Evolutionary conservation across 2,113 vertebrate species (phyloP), one percentile per base, ranked within the genome.

Genomic region (Puffinus mauretanicus): DNA sequence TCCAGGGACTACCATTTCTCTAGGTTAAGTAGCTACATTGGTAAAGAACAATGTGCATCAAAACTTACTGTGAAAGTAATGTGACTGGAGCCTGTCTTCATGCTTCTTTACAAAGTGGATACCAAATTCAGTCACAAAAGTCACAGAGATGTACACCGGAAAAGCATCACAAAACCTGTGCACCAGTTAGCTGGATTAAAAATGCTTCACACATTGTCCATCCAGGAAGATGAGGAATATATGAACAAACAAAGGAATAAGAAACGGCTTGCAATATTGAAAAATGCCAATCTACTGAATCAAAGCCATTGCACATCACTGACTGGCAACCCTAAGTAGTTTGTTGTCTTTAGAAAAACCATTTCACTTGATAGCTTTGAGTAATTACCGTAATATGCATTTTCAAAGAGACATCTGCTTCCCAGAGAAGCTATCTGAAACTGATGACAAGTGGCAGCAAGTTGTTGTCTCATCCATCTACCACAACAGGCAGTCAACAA

Each of bases 21-120:
- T 75, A 22, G 49, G 18, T 51, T 82, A n/a, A 47, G 10, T 24
- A 58, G 9, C 34, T 78, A 11, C 16, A 0, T 10, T 58, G 19
- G 25, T 32, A 62, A 42, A 88, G 40, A 81, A 3, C 36, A n/a
- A n/a, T 34, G 36, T 36, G 16, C 49, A 22, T 44, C 14, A 69
- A 95, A 88, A 93, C 13, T 65, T 82, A 52, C 49, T 90, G 72
- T 76, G 67, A 76, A 95, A 87, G 40, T 64, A 92, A 61, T 44
- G 32, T 86, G 29, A 60, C 42, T 76, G 22, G n/a, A 77, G 20
- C 42, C 22, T 86, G 21, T 57, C 16, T 73, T 88, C 76, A 12
- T 40, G 17, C 6, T 60, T 77, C 24, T 54, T 55, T 81, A n/a
- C 18, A 51, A 54, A 83, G 17, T 15, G 22, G 14, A 20, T 80